Evolutionary conservation across 2,888 invertebrate species (phyloP).

Genomic region (Leptinotarsa rubiginosa): DNA sequence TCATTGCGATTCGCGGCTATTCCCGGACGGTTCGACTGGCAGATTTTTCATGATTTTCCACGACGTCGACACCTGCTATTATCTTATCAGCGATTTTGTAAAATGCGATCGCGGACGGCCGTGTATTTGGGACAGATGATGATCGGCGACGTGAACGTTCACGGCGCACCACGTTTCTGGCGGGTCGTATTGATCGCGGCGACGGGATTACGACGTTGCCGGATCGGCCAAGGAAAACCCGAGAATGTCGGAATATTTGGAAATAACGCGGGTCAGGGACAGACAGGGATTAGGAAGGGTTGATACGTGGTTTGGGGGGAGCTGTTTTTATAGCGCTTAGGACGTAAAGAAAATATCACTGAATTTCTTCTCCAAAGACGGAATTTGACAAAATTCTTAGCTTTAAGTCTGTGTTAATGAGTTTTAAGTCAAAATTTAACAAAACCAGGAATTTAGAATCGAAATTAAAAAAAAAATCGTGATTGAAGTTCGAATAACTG

Average conservation of each 20-base stretch:
- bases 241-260: not conserved
- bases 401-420: too few relatives aligned
- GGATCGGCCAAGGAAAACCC: constrained; percentile 6
- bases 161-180: constrained; percentile 49
- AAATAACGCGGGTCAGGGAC: constrained; percentile 10
- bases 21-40: not conserved
- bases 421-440: not conserved
- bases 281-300: not conserved
- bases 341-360: too few relatives aligned
- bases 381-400: too few relatives aligned
- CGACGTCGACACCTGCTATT: constrained; percentile 24
- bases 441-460: too few relatives aligned
- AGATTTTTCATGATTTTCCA: constrained; percentile 11
- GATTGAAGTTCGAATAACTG: too few relatives aligned
- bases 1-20: constrained; percentile 1
- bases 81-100: constrained; percentile 46
- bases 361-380: too few relatives aligned
- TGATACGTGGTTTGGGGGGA: not conserved
- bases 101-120: not conserved
- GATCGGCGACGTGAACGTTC: constrained; percentile 30
- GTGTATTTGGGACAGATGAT: constrained; percentile 23
- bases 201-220: constrained; percentile 32
- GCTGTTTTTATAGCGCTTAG: too few relatives aligned
- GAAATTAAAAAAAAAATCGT: too few relatives aligned
- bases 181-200: constrained; percentile 38